phyloP scores from a whole-genome alignment of 2,113 vertebrate species.

The Oenanthe oenanthe region DNA sequence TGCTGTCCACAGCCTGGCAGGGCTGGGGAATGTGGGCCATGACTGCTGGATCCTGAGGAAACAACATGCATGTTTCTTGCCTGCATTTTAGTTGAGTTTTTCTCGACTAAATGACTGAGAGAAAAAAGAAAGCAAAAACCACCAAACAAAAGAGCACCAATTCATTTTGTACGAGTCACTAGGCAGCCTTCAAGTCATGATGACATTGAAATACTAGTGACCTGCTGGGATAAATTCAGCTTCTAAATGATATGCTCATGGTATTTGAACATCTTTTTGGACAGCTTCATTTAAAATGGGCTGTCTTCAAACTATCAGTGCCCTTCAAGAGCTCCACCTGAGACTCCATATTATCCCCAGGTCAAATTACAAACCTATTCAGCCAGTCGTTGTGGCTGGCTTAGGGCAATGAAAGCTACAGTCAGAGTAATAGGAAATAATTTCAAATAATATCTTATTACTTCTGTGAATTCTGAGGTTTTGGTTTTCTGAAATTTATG shows the following conservation, averaged over 20 bases:
- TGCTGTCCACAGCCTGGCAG: neutral
- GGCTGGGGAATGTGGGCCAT: neutral
- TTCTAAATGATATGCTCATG: neutral
- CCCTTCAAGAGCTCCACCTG: neutral
- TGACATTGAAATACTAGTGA: neutral
- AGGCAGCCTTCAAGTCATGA: neutral
- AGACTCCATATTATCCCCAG: neutral
- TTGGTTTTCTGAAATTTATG: neutral
- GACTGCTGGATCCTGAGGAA: fast-evolving
- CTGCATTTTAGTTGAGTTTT: neutral
- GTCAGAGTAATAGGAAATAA: neutral
- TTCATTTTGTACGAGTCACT: neutral
- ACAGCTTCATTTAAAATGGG: neutral
- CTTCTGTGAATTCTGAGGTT: neutral
- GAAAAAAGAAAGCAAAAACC: neutral
- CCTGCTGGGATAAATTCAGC: neutral
- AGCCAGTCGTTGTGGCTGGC: neutral
- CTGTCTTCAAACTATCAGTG: neutral
- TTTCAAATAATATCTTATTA: constrained; percentile 8
- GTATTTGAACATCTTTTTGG: neutral
- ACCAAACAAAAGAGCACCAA: neutral
- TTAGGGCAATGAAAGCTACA: neutral
- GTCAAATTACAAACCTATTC: neutral
- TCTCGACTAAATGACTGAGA: neutral
- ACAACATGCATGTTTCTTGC: neutral